These are phyloP conservation scores for Ceratina australensis DNA, from an alignment of 1,140 invertebrate genomes.

Conservation along the genomic window DNA sequence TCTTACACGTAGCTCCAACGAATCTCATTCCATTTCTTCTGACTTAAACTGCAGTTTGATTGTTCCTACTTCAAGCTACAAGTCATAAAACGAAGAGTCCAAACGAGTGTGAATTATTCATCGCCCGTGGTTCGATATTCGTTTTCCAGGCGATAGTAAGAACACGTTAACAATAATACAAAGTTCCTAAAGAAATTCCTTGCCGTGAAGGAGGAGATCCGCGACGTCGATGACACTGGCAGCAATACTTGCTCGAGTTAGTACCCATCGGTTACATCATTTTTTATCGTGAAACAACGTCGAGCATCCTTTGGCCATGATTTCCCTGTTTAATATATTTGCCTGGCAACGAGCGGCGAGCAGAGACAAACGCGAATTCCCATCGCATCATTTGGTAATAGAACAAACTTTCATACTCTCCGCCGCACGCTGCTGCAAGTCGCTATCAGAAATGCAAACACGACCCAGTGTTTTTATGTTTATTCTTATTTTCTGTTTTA, in stretches of 20 bases:
- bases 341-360: not conserved
- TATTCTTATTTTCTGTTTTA: not conserved
- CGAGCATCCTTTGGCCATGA: not conserved
- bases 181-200: not conserved
- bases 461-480: not conserved
- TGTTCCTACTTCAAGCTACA: too few species aligned
- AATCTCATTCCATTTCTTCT: too few species aligned
- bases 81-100: too few species aligned
- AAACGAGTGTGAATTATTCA: not conserved
- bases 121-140: not conserved
- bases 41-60: too few species aligned
- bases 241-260: not conserved
- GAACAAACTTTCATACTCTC: not conserved
- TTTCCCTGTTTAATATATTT: not conserved
- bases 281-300: not conserved
- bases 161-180: too few species aligned
- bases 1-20: too few species aligned
- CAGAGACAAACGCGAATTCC: not conserved
- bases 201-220: not conserved
- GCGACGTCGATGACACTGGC: not conserved
- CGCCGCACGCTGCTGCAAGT: too few species aligned
- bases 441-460: constrained; percentile 8
- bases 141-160: not conserved
- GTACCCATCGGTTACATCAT: not conserved
- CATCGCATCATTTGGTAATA: too few species aligned